A percentile compares a stretch with the other conserved stretches of the same genome.
Evolutionary conservation across 2,888 invertebrate genomes (phyloP).

Genomic region (Patella caerulea): DNA sequence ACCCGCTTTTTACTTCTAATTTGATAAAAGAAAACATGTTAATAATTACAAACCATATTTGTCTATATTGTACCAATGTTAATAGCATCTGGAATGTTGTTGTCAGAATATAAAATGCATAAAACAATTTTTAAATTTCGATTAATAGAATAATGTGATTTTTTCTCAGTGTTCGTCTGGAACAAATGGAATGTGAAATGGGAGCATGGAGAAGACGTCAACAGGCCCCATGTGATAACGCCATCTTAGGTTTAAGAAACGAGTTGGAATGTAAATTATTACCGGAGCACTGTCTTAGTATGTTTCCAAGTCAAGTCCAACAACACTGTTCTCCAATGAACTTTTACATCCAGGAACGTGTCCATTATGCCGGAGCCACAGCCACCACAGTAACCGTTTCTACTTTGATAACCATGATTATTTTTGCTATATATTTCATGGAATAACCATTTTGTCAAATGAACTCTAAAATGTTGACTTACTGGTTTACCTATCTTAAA

Average conservation of each 20-base stretch:
- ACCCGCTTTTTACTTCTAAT: too few relatives aligned
- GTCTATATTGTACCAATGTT: too few relatives aligned
- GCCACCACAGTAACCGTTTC: not conserved
- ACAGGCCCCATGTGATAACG: constrained; percentile 35
- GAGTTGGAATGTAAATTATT: constrained; percentile 41
- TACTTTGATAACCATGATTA: not conserved
- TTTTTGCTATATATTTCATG: not conserved
- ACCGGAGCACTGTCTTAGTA: constrained; percentile 35
- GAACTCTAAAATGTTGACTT: too few relatives aligned
- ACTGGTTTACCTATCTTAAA: too few relatives aligned
- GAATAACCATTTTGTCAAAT: too few relatives aligned
- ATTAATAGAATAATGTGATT: not conserved
- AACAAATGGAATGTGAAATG: constrained; percentile 39
- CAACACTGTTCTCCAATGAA: constrained; percentile 34
- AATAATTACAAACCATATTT: too few relatives aligned
- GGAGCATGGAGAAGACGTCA: constrained; percentile 39
- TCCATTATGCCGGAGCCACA: constrained; percentile 26
- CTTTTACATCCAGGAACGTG: constrained; percentile 28
- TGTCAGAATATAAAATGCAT: not conserved
- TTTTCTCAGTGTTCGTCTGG: constrained; percentile 35
- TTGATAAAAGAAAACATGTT: too few relatives aligned
- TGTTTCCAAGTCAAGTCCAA: constrained; percentile 23
- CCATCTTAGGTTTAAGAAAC: constrained; percentile 36
- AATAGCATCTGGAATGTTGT: too few relatives aligned
- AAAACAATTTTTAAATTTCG: not conserved